Conservation (phyloP, 2,888 invertebrate genomes). For the Cryptus viduatorius region DNA sequence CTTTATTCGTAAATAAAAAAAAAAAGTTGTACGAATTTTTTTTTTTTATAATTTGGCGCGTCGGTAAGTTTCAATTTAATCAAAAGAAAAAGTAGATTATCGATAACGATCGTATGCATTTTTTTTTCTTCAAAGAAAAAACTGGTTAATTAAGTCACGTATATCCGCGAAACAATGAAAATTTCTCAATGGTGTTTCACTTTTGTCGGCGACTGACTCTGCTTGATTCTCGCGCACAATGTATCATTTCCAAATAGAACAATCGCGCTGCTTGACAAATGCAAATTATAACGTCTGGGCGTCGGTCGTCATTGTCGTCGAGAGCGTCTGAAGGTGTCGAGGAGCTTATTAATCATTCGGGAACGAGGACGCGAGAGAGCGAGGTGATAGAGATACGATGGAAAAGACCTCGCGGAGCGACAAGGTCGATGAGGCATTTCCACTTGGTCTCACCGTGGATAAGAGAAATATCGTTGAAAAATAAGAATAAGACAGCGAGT, state of each 20-base stretch:
- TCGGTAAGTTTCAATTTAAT: no score
- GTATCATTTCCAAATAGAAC: neutral
- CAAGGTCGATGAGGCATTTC: slow-evolving; percentile 48
- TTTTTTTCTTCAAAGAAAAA: neutral
- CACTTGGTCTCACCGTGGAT: slow-evolving; percentile 42
- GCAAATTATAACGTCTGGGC: slow-evolving; percentile 38
- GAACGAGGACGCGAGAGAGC: slow-evolving; percentile 14
- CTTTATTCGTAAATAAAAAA: neutral
- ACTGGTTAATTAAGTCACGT: neutral
- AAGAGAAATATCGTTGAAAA: slow-evolving; percentile 53
- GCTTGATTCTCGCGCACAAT: neutral
- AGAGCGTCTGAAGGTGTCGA: slow-evolving; percentile 29
- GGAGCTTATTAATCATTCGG: slow-evolving; percentile 53
- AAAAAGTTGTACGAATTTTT: neutral
- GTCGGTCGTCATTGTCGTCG: slow-evolving; percentile 22
- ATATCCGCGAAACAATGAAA: neutral
- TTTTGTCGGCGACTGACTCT: neutral
- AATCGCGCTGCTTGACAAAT: slow-evolving; percentile 35
- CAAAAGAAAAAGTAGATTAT: no score
- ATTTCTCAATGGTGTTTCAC: neutral
- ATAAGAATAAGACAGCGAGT: slow-evolving; percentile 9
- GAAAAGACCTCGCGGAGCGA: slow-evolving; percentile 17
- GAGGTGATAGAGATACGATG: slow-evolving; percentile 10
- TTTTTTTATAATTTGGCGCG: neutral
- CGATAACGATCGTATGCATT: no score